These are phyloP conservation scores for Xiphophorus birchmanni DNA, from an alignment of 2,797 vertebrate species.

Conservation along the genomic window DNA sequence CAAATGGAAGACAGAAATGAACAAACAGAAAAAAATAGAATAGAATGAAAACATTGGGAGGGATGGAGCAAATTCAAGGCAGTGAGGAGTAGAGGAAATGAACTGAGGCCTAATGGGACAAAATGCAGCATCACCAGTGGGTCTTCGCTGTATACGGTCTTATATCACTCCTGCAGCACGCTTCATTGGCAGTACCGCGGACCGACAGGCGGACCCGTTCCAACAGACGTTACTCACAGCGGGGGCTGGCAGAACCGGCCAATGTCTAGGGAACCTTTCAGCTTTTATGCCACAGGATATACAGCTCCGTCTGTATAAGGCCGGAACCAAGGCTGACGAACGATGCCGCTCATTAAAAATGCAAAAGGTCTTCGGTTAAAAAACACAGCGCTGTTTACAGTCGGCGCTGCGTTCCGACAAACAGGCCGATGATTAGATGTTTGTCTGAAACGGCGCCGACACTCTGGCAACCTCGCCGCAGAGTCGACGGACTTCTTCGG, in stretches of 20 bases:
- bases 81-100: constrained; percentile 52
- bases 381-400: not conserved
- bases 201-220: constrained; percentile 33
- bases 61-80: constrained; percentile 63
- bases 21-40: constrained; percentile 64
- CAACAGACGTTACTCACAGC: constrained; percentile 24
- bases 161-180: constrained; percentile 35
- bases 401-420: not conserved
- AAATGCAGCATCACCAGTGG: constrained; percentile 42
- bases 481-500: constrained; percentile 35
- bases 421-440: not conserved
- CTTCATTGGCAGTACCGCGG: constrained; percentile 43
- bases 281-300: constrained; percentile 29
- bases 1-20: constrained; percentile 46
- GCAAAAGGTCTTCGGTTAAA: constrained; percentile 7
- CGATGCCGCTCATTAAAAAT: not conserved
- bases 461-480: constrained; percentile 2
- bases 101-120: constrained; percentile 51
- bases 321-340: constrained; percentile 10
- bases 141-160: constrained; percentile 40
- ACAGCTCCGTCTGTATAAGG: constrained; percentile 20
- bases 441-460: not conserved
- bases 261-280: constrained; percentile 22
- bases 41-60: constrained; percentile 67
- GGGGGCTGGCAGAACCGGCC: constrained; percentile 7